Base-by-base conservation (phyloP, 2,113 vertebrate genomes). In the Aleadryas rufinucha region DNA sequence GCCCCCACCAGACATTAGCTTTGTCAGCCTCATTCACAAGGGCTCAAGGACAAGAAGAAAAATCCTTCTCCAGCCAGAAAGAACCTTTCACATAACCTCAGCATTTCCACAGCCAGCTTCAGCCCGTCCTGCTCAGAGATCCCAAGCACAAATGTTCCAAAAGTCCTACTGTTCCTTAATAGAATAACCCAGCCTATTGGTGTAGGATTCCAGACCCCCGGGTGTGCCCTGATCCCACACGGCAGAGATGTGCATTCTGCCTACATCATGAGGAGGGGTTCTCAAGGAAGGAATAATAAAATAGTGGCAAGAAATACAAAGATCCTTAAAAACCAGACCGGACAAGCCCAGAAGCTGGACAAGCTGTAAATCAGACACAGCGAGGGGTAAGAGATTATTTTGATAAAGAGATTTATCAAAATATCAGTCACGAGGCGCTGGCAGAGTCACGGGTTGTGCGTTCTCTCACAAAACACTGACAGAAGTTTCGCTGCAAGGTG, bases 131-230 rank as follows among this genome's bases (percentile, higher is more conserved):
- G 37, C 70, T 39, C 16, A 27, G 1, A 11, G 47, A 50, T 22
- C 16, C 47, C 30, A 37, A 44, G 52, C 0, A 45, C 17, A 41
- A 28, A 16, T 33, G 19, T 5, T 2, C 37, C 41, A 5, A 24
- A 54, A 71, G 41, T 41, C 41, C 49, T 13, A 1, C 27, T 8
- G 1, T 2, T 39, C 33, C 35, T 22, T 9, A 63, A 6, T 0
- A 12, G 68, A 60, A 19, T 1, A 15, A 53, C 3, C 21, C 31
- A 49, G 16, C 28, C 33, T 50, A 75, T 37, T 15, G 7, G 39
- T 13, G 11, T 0, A 9, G 24, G 24, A 24, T 22, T 26, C 37
- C 1, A 1, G 20, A 21, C 3, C 19, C 50, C 15, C 0, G 1
- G 2, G 7, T 19, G 59, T 24, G 50, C 44, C 42, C 50, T 19